Evolutionary conservation across 2,888 invertebrate species (phyloP).

Genomic region (Epistrophe eligans): DNA sequence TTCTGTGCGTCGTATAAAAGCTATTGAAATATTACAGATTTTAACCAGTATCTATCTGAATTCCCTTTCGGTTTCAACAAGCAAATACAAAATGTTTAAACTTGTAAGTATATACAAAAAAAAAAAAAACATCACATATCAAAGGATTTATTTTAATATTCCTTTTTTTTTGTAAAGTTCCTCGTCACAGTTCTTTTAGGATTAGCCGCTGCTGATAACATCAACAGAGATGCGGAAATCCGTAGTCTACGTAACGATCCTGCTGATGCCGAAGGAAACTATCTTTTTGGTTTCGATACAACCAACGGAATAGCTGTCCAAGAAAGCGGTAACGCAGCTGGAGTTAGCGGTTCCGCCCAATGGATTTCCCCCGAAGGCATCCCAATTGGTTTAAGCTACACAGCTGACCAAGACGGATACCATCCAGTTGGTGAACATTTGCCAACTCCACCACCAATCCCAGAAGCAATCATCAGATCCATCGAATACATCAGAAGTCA

Average conservation of each 20-base stretch:
- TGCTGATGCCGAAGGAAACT: constrained; percentile 84
- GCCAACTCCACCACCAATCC: constrained; percentile 85
- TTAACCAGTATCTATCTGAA: not conserved
- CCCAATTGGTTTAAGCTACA: constrained; percentile 83
- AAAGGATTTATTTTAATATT: not conserved
- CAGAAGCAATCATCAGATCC: constrained; percentile 84
- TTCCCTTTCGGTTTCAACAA: not conserved
- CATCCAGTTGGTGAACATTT: constrained; percentile 84
- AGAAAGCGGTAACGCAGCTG: constrained; percentile 85
- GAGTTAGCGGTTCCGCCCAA: constrained; percentile 85
- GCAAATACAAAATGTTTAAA: constrained; percentile 24
- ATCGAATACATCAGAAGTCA: constrained; percentile 85
- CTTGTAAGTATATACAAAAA: constrained; percentile 7
- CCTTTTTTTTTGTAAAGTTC: constrained; percentile 9
- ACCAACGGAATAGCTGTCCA: constrained; percentile 86
- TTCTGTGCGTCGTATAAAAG: not conserved
- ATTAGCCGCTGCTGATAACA: constrained; percentile 80
- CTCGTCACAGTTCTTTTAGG: constrained; percentile 78
- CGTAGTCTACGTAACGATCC: constrained; percentile 83
- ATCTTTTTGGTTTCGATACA: constrained; percentile 84
- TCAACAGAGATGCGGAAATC: constrained; percentile 81
- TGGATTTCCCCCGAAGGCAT: constrained; percentile 86
- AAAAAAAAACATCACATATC: accelerated
- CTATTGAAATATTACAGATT: not conserved
- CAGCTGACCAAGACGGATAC: constrained; percentile 86